Evolutionary conservation across 2,888 invertebrate genomes (phyloP), one percentile per base, ranked within the genome.

Genomic region (Leptinotarsa rubiginosa): DNA sequence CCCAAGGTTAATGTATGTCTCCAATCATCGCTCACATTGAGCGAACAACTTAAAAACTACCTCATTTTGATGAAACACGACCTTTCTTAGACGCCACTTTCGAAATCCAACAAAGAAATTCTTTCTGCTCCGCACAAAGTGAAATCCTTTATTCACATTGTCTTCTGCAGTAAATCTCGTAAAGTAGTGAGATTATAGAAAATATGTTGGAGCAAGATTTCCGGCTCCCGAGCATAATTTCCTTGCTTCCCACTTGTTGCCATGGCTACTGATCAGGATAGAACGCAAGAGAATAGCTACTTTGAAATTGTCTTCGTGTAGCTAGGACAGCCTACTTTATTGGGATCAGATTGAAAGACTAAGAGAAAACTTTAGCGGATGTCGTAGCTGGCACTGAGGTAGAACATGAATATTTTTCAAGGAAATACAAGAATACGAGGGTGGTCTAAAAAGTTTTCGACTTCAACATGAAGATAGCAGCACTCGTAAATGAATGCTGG

Each of bases 211-310:
- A 50, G 47, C 65, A 47, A 54, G 22, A 47, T 62, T 47, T 41
- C 52, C 41, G 54, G 47, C 41, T 47, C 22, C 15, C 54, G 56
- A 47, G 22, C 65, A 71, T 65, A 71, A 65, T 71, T 50, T 65
- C 20, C 65, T 16, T 54, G 65, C 52, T 65, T 47, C 54, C 31
- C 54, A 71, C 71, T 66, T 71, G 71, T 71, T 71, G 65, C 71
- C 65, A 71, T 71, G 66, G 49, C 71, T 66, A 71, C 71, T 65
- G 54, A 71, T 56, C 56, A 22, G 56, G 56, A 56, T 56, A 22
- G 56, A 56, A 20, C 13, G 13, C 22, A 47, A 56, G 15, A 62
- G 41, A 62, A n/a, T 10, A 62, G 25, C 62, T 16, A 41, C 41
- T 7, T 31, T 41, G 62, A 7, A 41, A 25, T 62, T n/a, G 16